Conservation (phyloP, 2,113 vertebrate genomes). For the Equus quagga region DNA sequence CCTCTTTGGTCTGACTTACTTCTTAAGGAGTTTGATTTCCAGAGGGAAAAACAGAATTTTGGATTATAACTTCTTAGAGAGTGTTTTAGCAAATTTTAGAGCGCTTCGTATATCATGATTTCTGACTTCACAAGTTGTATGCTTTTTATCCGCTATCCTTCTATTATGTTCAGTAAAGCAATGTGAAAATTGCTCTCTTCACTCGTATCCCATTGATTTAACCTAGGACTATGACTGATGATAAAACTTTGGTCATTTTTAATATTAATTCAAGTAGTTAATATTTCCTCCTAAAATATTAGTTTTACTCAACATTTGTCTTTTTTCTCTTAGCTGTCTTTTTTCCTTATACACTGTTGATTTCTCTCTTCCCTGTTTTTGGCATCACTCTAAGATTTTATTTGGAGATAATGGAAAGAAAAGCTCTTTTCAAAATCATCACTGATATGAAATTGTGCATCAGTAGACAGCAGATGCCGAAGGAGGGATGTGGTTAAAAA, state of each 20-base stretch:
- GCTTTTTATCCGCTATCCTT: not conserved
- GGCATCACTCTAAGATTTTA: not conserved
- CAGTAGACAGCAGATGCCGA: constrained; percentile 48
- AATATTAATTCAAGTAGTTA: constrained; percentile 22
- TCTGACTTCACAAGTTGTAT: not conserved
- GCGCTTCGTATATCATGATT: not conserved
- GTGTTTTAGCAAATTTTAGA: not conserved
- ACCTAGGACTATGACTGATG: not conserved
- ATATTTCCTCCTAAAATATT: not conserved
- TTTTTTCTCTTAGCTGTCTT: not conserved
- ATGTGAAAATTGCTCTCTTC: constrained; percentile 19
- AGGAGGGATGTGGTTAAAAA: constrained; percentile 61
- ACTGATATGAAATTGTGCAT: not conserved
- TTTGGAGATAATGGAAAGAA: constrained; percentile 39
- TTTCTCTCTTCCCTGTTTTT: constrained; percentile 52
- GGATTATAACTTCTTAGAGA: not conserved
- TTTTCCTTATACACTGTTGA: not conserved
- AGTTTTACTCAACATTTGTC: not conserved
- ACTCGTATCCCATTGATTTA: not conserved
- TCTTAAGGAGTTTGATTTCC: constrained; percentile 35
- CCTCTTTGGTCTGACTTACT: not conserved
- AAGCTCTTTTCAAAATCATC: constrained; percentile 49
- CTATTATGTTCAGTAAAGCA: not conserved
- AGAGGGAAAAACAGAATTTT: not conserved
- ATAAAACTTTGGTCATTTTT: constrained; percentile 25